These are phyloP conservation scores for Druceiella hillmani DNA, from an alignment of 2,888 invertebrate genomes.

Conservation along the genomic window DNA sequence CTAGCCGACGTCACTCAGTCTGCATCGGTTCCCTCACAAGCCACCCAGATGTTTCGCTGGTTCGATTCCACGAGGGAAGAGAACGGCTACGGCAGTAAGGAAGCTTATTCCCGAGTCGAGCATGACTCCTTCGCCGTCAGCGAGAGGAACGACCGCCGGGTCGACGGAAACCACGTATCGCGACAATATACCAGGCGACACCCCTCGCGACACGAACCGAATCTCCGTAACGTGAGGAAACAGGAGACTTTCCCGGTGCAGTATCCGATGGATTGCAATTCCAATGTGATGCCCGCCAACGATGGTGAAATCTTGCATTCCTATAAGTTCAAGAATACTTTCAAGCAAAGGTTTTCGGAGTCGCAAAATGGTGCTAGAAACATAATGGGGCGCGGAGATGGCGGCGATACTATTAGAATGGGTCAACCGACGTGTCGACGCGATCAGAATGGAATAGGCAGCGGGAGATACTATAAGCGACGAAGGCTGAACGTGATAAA, in stretches of 20 bases:
- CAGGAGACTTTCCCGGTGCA: conserved; percentile 37
- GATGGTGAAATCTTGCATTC: conserved; percentile 49
- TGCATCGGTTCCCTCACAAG: too few species aligned
- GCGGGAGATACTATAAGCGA: conserved; percentile 4
- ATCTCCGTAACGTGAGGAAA: conserved; percentile 38
- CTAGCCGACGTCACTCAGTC: not conserved
- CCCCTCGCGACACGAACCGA: conserved; percentile 34
- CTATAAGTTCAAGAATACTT: conserved; percentile 93
- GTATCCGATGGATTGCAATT: conserved; percentile 34
- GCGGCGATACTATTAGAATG: not conserved
- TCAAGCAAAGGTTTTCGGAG: conserved; percentile 78
- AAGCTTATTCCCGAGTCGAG: too few species aligned
- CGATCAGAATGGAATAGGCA: not conserved
- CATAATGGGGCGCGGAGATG: conserved; percentile 2
- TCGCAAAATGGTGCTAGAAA: conserved; percentile 49
- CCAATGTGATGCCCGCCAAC: conserved; percentile 43
- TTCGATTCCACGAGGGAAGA: too few species aligned
- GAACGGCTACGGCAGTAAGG: too few species aligned
- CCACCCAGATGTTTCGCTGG: too few species aligned
- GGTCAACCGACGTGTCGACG: not conserved
- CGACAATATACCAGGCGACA: too few species aligned
- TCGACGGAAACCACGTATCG: too few species aligned
- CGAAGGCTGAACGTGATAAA: conserved; percentile 4
- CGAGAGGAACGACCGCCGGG: too few species aligned
- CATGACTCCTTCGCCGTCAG: too few species aligned